Evolutionary conservation across 2,113 vertebrate genomes (phyloP).

Genomic region (Anolis carolinensis): DNA sequence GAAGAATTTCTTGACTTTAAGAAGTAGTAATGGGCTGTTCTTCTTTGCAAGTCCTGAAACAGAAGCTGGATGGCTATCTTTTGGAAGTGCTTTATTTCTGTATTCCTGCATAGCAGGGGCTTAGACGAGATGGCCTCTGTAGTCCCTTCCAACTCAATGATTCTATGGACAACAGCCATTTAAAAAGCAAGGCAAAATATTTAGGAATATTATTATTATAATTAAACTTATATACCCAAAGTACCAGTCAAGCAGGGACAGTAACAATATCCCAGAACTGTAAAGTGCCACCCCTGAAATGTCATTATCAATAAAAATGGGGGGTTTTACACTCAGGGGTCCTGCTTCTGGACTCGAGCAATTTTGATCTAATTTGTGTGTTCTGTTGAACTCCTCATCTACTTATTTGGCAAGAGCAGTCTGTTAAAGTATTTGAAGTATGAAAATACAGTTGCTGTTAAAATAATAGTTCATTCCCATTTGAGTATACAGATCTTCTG

Average conservation of each 20-base stretch:
- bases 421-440: background rate
- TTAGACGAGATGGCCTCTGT: too few relatives aligned
- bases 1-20: too few relatives aligned
- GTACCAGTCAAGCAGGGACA: background rate
- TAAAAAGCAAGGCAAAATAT: background rate
- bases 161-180: background rate
- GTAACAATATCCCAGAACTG: background rate
- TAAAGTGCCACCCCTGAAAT: rapidly evolving
- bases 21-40: too few relatives aligned
- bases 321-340: background rate
- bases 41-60: too few relatives aligned
- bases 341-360: background rate
- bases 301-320: background rate
- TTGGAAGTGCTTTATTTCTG: too few relatives aligned
- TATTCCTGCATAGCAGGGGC: too few relatives aligned
- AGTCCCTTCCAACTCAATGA: too few relatives aligned
- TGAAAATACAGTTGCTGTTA: background rate
- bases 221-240: too few relatives aligned
- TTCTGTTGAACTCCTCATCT: background rate
- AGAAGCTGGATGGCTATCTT: too few relatives aligned
- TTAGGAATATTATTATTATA: too few relatives aligned
- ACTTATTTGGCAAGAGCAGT: background rate
- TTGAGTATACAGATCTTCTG: background rate
- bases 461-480: background rate
- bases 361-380: background rate